Base-by-base conservation (phyloP, 2,113 vertebrate species). In the Zosterops pallidus region DNA sequence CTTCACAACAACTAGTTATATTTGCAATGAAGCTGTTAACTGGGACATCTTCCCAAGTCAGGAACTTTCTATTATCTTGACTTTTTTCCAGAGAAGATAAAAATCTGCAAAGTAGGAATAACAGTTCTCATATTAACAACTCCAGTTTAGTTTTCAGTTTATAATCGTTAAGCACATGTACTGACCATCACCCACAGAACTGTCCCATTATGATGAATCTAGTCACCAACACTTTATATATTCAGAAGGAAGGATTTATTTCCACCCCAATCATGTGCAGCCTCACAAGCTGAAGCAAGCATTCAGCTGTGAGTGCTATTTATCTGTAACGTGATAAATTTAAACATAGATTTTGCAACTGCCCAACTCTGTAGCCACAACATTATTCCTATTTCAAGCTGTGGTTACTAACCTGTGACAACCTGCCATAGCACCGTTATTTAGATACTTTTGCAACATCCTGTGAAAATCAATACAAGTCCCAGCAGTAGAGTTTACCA, bases 241-340 rank as follows among this genome's bases (percentile, higher is more conserved):
- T 47, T 74, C 75, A 70, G 26, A 86, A 74, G 57, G 18, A 75
- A 77, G 62, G 52, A 87, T 72, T 74, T 82, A 33, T 52, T 95
- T 83, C 65, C 44, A 83, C 15, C 31, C 35, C 16, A 44, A 3
- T 12, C 44, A 62, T 55, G 56, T 56, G 37, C 71, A 71, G 76
- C 68, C 53, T 83, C 84, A 88, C 67, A 63, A 86, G 19, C 35
- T 70, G 82, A 92, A 37, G 68, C 25, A 89, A 71, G 9, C 69
- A 42, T 86, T 83, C 76, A 88, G 55, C 78, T 78, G 64, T 28
- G 42, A 85, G 59, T 63, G 44, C 68, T 89, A 86, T 89, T 93
- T 92, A 68, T 68, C 65, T 57, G 83, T 42, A 94, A 63, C 8
- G 41, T 33, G 72, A 90, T 64, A 84, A 95, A 96, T 86, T 86